Conservation (phyloP, 2,797 vertebrate species). For the Malacoraja senta region DNA sequence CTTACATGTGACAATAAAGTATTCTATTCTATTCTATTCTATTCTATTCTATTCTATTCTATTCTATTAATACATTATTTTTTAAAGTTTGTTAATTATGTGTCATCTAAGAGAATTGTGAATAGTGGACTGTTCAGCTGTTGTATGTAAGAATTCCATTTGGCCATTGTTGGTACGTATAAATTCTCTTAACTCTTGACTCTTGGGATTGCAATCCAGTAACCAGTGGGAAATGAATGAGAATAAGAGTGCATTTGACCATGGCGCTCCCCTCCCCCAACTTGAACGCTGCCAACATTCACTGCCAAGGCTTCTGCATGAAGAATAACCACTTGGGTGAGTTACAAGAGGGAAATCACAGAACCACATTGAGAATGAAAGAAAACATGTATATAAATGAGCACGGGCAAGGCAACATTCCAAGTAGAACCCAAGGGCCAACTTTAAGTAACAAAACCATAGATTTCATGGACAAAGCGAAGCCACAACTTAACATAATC, state of each 20-base stretch:
- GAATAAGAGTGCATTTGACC: background rate
- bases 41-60: too few relatives aligned
- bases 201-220: background rate
- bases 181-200: too few relatives aligned
- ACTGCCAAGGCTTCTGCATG: conserved; percentile 17
- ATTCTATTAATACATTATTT: too few relatives aligned
- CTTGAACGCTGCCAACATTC: background rate
- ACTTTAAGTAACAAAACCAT: background rate
- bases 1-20: too few relatives aligned
- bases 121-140: too few relatives aligned
- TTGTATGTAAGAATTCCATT: too few relatives aligned
- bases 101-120: too few relatives aligned
- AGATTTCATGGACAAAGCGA: background rate
- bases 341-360: conserved; percentile 6
- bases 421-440: background rate
- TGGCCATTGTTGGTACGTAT: too few relatives aligned
- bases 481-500: background rate
- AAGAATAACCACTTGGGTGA: conserved; percentile 22
- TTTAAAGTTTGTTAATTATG: too few relatives aligned
- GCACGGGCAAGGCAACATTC: background rate
- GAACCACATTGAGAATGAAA: conserved; percentile 15
- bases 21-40: too few relatives aligned
- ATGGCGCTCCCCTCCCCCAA: background rate
- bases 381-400: conserved; percentile 24
- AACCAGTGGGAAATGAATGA: background rate